These are phyloP conservation scores for Nyctibius bracteatus DNA, from an alignment of 2,113 vertebrate genomes.

Conservation along the genomic window DNA sequence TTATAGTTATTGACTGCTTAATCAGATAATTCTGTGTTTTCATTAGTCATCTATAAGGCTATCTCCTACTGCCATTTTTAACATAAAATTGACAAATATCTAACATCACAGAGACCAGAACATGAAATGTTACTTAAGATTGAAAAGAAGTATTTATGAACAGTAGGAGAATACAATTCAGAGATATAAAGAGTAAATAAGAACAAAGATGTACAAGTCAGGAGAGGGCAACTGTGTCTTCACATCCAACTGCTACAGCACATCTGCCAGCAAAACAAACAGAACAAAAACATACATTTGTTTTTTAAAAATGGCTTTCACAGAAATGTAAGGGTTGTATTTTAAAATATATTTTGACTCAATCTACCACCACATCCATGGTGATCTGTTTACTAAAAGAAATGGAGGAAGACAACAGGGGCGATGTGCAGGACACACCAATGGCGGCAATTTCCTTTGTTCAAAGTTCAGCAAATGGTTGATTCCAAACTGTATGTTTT, in stretches of 20 bases:
- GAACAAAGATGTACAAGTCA: not conserved
- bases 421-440: accelerated
- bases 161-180: not conserved
- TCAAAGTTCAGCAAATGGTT: not conserved
- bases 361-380: not conserved
- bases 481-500: not conserved
- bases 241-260: not conserved
- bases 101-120: not conserved
- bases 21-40: not conserved
- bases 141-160: not conserved
- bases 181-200: not conserved
- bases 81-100: not conserved
- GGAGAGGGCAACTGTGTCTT: not conserved
- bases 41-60: not conserved
- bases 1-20: not conserved
- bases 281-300: not conserved
- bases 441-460: not conserved
- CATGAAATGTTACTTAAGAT: not conserved
- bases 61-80: not conserved
- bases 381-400: not conserved
- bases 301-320: not conserved
- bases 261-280: not conserved
- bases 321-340: not conserved
- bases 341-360: not conserved
- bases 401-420: not conserved